These are phyloP conservation scores for Herpetotheres cachinnans DNA, from an alignment of 2,113 vertebrate species.

Conservation along the genomic window DNA sequence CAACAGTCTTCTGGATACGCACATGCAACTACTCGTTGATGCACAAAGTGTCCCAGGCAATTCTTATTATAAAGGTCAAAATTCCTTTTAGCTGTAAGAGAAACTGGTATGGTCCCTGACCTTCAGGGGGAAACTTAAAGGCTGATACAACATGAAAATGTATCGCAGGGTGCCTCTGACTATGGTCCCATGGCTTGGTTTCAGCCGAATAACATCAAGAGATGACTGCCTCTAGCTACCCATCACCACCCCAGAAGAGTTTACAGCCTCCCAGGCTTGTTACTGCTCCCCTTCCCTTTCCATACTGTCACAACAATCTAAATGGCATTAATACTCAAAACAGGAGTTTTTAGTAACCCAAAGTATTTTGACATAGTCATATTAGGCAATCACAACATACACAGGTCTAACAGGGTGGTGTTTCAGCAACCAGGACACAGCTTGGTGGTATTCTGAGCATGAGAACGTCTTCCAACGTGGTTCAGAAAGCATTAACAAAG, in stretches of 20 bases:
- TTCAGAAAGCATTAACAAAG: not conserved
- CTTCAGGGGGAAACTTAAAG: not conserved
- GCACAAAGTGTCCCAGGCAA: not conserved
- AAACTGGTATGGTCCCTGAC: not conserved
- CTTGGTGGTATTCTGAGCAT: not conserved
- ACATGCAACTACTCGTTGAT: not conserved
- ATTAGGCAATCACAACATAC: not conserved
- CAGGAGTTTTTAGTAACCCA: not conserved
- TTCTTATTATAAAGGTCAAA: not conserved
- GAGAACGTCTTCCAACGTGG: not conserved
- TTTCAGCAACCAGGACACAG: not conserved
- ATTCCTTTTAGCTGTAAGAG: not conserved
- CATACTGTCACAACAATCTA: not conserved
- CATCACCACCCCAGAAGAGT: not conserved
- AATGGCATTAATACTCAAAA: not conserved
- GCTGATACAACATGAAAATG: not conserved
- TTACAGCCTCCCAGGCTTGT: not conserved
- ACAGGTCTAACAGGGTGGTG: not conserved
- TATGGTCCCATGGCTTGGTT: not conserved
- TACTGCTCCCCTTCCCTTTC: not conserved
- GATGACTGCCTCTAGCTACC: not conserved
- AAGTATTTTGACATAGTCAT: accelerated
- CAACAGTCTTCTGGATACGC: not conserved
- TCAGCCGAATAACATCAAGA: not conserved
- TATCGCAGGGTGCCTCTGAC: not conserved